Base-by-base conservation (phyloP, 2,113 vertebrate species). In the Oxygymnocypris stewartii region DNA sequence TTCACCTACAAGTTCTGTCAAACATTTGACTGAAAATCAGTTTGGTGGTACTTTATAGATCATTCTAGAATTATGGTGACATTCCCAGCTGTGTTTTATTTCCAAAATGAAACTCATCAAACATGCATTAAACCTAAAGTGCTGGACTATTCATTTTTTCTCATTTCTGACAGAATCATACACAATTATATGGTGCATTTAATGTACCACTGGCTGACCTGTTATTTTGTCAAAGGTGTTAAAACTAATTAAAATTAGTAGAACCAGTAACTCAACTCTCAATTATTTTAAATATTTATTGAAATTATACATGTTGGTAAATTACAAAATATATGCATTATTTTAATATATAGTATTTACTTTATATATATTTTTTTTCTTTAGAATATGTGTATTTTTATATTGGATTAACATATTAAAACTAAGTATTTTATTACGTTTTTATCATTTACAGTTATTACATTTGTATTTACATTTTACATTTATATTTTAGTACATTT, bases 71-170 rank as follows among this genome's bases (percentile, higher is more conserved):
- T 65, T 65, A 65, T 65, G 25, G 4, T 65, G 61, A 65, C 14
- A 51, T 77, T 77, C 13, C 75, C 75, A 77, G 25, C 75, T 77
- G n/a, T 59, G 9, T 54, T 54, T 75, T 65, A 67, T 67, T 65
- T 28, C 1, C 61, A n/a, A 59, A 16, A 74, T 73, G 37, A 78
- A 76, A 42, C 71, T 47, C 23, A 28, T 47, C 37, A 67, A 37
- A 47, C 25, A 44, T 63, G 59, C 13, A 42, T 61, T 80, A 61
- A 2, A 63, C 7, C 31, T 8, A 42, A n/a, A n/a, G 35, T 12
- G 37, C 3, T 6, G 23, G 23, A 42, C 44, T 40, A 6, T 18
- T 18, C 0, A 9, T 9, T 20, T 8, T 40, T 12, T n/a, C 31
- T 59, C 18, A 25, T 59, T 37, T 79, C 28, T 16, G 25, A 57